These are phyloP conservation scores for Blastobasis lacticolella DNA, from an alignment of 2,888 invertebrate genomes.

Conservation along the genomic window DNA sequence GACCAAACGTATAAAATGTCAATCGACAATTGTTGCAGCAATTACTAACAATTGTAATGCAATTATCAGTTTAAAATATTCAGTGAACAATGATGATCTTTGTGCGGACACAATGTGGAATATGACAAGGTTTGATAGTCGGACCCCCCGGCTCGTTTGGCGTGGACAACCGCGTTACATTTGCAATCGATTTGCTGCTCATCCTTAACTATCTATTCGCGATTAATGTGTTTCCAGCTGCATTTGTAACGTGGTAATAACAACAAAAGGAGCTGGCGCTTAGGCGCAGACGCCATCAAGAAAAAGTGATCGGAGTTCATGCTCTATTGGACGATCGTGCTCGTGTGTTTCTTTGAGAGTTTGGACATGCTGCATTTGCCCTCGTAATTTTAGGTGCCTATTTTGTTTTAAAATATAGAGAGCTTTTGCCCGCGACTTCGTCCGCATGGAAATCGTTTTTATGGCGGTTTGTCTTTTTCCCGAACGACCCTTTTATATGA, in stretches of 20 bases:
- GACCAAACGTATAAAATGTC: constrained; percentile 29
- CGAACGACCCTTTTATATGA: too few relatives aligned
- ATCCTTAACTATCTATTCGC: neutral
- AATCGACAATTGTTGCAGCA: constrained; percentile 38
- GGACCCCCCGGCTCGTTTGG: constrained; percentile 48
- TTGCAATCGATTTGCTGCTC: neutral
- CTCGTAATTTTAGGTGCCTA: too few relatives aligned
- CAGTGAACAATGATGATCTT: constrained; percentile 47
- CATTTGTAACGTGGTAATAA: constrained; percentile 1
- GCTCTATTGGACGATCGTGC: constrained; percentile 31
- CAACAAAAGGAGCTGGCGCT: constrained; percentile 35
- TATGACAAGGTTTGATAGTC: constrained; percentile 56
- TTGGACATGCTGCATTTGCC: too few relatives aligned
- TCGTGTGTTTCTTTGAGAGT: constrained; percentile 14
- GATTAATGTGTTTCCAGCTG: neutral
- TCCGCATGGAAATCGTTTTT: too few relatives aligned
- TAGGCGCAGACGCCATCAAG: constrained; percentile 21
- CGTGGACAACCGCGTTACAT: constrained; percentile 1
- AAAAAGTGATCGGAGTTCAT: constrained; percentile 35
- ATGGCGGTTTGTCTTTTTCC: too few relatives aligned
- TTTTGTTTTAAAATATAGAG: too few relatives aligned
- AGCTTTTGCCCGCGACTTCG: too few relatives aligned
- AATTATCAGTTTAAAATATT: constrained; percentile 47
- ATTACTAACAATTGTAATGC: constrained; percentile 47
- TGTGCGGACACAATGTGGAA: constrained; percentile 29